Percentiles rank a stretch among this genome's conserved stretches.
phyloP scores from a whole-genome alignment of 2,113 vertebrate genomes.

The Struthidea cinerea region DNA sequence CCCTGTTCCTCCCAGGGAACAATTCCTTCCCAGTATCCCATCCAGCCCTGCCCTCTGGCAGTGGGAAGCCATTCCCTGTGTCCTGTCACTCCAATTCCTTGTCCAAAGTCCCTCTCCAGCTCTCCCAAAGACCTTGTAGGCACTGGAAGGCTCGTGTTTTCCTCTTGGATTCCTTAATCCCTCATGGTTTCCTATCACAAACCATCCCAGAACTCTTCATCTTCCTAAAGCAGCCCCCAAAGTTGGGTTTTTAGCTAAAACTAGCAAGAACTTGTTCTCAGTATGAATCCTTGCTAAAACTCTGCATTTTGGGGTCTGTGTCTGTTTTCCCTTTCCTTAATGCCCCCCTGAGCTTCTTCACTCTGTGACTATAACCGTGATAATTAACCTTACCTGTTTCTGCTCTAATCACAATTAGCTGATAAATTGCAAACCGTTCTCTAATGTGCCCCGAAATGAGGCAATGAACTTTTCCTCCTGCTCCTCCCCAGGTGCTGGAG shows the following conservation, averaged over 20 bases:
- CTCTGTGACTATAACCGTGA: neutral
- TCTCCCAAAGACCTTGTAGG: neutral
- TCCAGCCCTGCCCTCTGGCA: neutral
- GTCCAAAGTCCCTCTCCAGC: neutral
- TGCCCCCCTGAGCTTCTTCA: neutral
- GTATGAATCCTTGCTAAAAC: neutral
- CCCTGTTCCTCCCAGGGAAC: accelerated
- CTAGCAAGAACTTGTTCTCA: neutral
- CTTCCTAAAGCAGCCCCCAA: neutral
- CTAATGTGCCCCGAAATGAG: neutral
- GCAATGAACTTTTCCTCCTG: neutral
- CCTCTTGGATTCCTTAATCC: neutral
- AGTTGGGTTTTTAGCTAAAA: neutral
- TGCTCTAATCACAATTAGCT: neutral
- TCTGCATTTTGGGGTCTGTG: neutral
- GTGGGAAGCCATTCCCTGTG: neutral
- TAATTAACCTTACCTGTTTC: neutral
- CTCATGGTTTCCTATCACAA: neutral
- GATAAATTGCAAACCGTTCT: neutral
- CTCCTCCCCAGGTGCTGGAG: neutral
- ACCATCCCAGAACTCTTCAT: neutral
- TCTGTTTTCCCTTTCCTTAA: neutral
- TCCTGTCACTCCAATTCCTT: neutral
- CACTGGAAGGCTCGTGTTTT: neutral
- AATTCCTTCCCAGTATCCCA: neutral